Evolutionary conservation across 1,140 invertebrate genomes (phyloP), one percentile per base, ranked within the genome.

Genomic region (Caerostris darwini): DNA sequence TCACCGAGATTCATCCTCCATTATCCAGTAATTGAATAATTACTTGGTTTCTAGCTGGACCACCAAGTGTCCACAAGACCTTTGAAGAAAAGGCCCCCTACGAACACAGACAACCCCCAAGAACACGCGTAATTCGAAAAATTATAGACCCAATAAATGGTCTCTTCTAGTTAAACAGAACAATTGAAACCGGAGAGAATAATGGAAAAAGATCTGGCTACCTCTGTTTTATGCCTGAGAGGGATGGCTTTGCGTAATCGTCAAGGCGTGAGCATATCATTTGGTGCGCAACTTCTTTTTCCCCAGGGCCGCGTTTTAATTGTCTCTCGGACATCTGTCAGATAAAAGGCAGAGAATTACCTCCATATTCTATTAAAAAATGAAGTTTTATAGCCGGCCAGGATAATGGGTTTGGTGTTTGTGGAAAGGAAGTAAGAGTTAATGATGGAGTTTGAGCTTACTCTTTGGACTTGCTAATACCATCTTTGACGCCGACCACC

Each of bases 291-390:
- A 82, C 17, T 61, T 90, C 57, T 53, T 90, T 90, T 53, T n/a
- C 56, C 12, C 50, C 54, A 53, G 34, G 56, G 71, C n/a, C 89
- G 12, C 7, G 71, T 90, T 50, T 34, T 64, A 64, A 87, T 87
- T 90, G 89, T 90, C 8, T 71, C 59, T 71, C 10, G 8, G 89
- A 90, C 89, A 90, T 90, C 89, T 90, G 89, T 90, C n/a, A 58
- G 56, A 71, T 56, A 53, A 56, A 58, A 61, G 57, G 8, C 17
- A 64, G 7, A 50, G 12, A 71, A 71, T 19, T 7, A 58, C 12
- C 54, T 57, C n/a, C 50, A 19, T 19, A 71, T 71, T 56, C 19
- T 59, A 90, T 81, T 77, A 81, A 90, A 71, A 71, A 71, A 90
- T 53, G 17, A 34, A 57, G 19, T 69, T 90, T 90, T 90, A 90